Base-by-base conservation (phyloP, 2,797 vertebrate genomes). In the Capromys pilorides region DNA sequence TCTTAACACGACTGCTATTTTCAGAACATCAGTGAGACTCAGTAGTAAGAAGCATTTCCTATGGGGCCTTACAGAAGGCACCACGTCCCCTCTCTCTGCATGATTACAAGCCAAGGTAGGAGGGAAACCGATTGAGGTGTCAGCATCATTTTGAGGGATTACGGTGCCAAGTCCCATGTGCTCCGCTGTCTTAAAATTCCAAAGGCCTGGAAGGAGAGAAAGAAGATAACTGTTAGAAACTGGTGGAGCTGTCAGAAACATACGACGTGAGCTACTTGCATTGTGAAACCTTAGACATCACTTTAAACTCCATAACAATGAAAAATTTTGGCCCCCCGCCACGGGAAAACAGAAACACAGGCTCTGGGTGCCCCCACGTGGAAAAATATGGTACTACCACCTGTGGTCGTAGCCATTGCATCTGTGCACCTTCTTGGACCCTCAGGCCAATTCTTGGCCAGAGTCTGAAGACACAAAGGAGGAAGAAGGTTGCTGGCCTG, bases 231-330 rank as follows among this genome's bases (percentile, higher is more conserved):
- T 95, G 86, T 94, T 94, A 93, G 81, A 84, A 90, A 54, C 67
- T 93, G 87, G 90, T 73, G 94, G 85, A 91, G 77, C 91, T 91
- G 69, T 97, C 91, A 95, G 84, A 77, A 86, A 66, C 73, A 73
- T 69, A 62, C 81, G 91, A 41, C 84, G n/a, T 3, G 45, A 94
- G 80, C 87, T 95, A 67, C 84, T 84, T 88, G 36, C 85, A 61
- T 66, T 77, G 89, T 69, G 83, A 96, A 88, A 80, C 88, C 49
- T 33, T 87, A 91, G 91, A 49, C 82, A 86, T 94, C 88, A 36
- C 80, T 96, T 95, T 89, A 80, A 49, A 59, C 80, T 93, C 87
- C 66, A 0, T 71, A 93, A 94, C 89, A 85, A 91, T 78, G 87
- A 91, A 79, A 94, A 91, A 71, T 54, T n/a, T n/a, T n/a, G n/a